Conservation (phyloP, 2,113 vertebrate species). For the Nothobranchius furzeri region DNA sequence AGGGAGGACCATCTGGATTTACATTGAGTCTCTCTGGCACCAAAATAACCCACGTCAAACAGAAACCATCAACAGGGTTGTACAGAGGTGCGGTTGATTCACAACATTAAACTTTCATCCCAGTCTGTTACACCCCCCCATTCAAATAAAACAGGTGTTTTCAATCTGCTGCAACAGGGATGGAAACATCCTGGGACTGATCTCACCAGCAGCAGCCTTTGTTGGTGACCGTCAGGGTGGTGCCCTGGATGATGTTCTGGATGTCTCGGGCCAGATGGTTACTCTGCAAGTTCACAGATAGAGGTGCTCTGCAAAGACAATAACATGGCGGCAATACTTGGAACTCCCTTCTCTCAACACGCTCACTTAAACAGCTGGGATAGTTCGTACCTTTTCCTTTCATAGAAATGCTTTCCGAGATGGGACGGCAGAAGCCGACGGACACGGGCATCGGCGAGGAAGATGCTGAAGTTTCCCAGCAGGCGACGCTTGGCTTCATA, state of each 20-base stretch:
- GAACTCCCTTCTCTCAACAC: too few species aligned
- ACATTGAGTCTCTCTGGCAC: slow-evolving; percentile 71
- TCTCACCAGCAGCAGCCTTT: slow-evolving; percentile 89
- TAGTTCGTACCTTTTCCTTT: slow-evolving; percentile 81
- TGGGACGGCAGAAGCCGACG: slow-evolving; percentile 85
- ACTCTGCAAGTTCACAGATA: slow-evolving; percentile 82
- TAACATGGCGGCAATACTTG: background rate
- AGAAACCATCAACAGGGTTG: slow-evolving; percentile 47
- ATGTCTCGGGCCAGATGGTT: slow-evolving; percentile 81
- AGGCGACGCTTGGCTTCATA: slow-evolving; percentile 87
- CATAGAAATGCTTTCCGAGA: slow-evolving; percentile 89
- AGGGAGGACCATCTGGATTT: slow-evolving; percentile 70
- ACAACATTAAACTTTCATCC: too few species aligned
- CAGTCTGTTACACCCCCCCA: too few species aligned
- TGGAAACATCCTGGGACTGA: too few species aligned
- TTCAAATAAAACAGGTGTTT: too few species aligned
- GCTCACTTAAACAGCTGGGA: too few species aligned
- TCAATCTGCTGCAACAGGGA: too few species aligned
- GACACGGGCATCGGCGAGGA: slow-evolving; percentile 86
- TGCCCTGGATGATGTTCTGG: slow-evolving; percentile 81
- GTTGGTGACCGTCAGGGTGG: slow-evolving; percentile 79
- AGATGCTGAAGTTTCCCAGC: slow-evolving; percentile 84
- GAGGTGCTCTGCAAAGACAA: slow-evolving; percentile 75
- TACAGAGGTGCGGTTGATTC: slow-evolving; percentile 48
- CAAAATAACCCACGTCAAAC: slow-evolving; percentile 47